Evolutionary conservation across 2,113 vertebrate species (phyloP).

Genomic region (Channa argus): DNA sequence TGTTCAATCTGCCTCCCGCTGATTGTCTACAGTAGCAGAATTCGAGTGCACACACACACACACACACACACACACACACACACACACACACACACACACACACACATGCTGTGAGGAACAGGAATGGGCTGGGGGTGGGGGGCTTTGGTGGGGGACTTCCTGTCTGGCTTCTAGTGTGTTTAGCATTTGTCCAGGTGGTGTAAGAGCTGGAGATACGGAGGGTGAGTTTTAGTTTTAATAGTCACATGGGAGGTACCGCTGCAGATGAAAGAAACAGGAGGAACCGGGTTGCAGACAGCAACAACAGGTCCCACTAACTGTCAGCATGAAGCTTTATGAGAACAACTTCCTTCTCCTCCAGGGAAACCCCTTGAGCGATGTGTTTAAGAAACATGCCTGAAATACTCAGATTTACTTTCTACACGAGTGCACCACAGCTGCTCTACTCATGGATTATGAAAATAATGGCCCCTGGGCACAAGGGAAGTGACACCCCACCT

Average conservation of each 20-base stretch:
- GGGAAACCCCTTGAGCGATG: no score
- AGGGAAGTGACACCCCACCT: no score
- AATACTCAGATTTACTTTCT: no score
- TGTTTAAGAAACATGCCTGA: no score
- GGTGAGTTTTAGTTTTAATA: constrained; percentile 20
- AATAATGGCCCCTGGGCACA: no score
- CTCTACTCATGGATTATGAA: background rate
- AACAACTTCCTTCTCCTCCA: background rate
- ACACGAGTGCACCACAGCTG: background rate
- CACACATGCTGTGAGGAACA: constrained; percentile 57
- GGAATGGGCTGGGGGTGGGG: constrained; percentile 51
- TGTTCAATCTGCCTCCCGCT: constrained; percentile 55
- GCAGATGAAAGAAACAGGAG: constrained; percentile 14
- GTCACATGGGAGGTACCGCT: constrained; percentile 10
- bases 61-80: no score
- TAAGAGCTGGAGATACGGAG: background rate
- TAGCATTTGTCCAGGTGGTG: constrained; percentile 41
- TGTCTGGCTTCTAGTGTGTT: constrained; percentile 40
- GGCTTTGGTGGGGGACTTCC: constrained; percentile 34
- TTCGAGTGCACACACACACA: constrained; percentile 11
- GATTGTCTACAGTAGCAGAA: constrained; percentile 55
- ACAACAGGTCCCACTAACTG: background rate
- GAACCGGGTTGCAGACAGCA: background rate
- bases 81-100: constrained; percentile 30
- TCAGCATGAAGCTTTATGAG: background rate